phyloP scores from a whole-genome alignment of 92 coral and sea anemone species.

The Palythoa grandiflora region DNA sequence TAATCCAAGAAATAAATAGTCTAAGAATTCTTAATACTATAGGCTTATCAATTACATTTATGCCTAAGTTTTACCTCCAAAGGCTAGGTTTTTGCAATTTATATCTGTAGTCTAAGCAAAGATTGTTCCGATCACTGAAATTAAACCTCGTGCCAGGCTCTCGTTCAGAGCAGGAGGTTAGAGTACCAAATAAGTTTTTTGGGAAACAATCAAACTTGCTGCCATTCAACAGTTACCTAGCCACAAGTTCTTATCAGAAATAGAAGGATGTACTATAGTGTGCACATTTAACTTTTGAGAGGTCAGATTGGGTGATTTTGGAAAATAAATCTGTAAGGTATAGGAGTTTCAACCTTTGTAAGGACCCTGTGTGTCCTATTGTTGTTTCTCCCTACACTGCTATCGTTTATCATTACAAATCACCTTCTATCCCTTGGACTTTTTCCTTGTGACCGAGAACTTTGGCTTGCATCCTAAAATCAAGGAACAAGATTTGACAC shows the following conservation, averaged over 20 bases:
- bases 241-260: too few species aligned
- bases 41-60: not conserved
- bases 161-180: not conserved
- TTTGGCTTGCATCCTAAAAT: conserved; percentile 24
- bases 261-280: too few species aligned
- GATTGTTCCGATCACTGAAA: not conserved
- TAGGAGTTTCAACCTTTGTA: too few species aligned
- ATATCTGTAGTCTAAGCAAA: not conserved
- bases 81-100: not conserved
- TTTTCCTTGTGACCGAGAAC: conserved; percentile 40
- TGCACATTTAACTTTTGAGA: too few species aligned
- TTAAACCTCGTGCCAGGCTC: conserved; percentile 10
- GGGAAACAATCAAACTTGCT: too few species aligned
- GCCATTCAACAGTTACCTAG: too few species aligned
- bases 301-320: too few species aligned
- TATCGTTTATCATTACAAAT: too few species aligned
- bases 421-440: conserved; percentile 30
- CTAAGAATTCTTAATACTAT: not conserved
- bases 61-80: not conserved
- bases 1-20: not conserved
- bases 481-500: not conserved
- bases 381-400: too few species aligned
- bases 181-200: too few species aligned
- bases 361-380: too few species aligned
- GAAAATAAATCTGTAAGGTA: too few species aligned